Conservation (phyloP, 2,888 invertebrate genomes). For the Diploptera punctata region DNA sequence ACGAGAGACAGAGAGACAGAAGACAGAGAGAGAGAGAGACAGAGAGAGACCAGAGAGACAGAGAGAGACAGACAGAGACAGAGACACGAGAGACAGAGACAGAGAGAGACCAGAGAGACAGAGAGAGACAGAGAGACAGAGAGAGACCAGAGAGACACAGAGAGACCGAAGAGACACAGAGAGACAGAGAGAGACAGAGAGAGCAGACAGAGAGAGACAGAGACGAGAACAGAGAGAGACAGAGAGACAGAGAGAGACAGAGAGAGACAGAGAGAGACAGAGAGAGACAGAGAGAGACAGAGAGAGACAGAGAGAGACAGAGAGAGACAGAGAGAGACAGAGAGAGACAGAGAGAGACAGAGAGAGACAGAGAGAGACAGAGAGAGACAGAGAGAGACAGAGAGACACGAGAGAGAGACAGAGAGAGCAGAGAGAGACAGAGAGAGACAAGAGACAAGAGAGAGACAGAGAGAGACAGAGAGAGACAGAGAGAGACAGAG, state of each 20-base stretch:
- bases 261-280: background rate
- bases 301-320: conserved; percentile 27
- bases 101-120: too few species aligned
- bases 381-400: conserved; percentile 7
- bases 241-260: conserved; percentile 35
- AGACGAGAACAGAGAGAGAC: background rate
- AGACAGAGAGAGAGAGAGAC: background rate
- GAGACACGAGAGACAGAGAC: background rate
- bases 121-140: too few species aligned
- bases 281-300: background rate
- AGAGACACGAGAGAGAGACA: too few species aligned
- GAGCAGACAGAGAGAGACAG: background rate
- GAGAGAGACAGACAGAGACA: background rate
- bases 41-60: too few species aligned
- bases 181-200: background rate
- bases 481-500: too few species aligned
- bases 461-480: background rate
- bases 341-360: conserved; percentile 4
- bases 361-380: conserved; percentile 27
- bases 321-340: background rate
- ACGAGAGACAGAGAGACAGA: background rate
- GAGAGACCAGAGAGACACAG: too few species aligned
- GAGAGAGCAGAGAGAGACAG: too few species aligned
- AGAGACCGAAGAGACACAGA: background rate
- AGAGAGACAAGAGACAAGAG: too few species aligned